Conservation (phyloP, 2,888 invertebrate species). For the Prosopocoilus inquinatus region DNA sequence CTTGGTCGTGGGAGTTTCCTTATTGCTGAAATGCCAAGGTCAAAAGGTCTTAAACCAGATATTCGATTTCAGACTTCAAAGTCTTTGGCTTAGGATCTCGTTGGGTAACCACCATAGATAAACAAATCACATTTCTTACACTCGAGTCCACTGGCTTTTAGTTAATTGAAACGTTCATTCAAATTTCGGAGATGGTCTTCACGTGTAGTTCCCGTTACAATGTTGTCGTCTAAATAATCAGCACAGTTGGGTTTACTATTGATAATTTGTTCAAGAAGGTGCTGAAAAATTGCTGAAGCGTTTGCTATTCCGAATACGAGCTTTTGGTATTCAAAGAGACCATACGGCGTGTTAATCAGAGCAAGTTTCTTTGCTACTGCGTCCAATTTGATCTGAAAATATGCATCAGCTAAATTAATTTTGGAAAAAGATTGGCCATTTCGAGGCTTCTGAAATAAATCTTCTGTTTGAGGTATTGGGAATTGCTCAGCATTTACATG, state of each 20-base stretch:
- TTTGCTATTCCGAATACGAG: neutral
- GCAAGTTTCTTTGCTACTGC: neutral
- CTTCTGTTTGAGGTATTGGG: too few species aligned
- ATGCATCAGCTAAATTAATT: too few species aligned
- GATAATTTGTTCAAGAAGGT: neutral
- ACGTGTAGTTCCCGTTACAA: neutral
- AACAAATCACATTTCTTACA: too few species aligned
- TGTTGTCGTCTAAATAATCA: neutral
- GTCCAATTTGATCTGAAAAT: too few species aligned
- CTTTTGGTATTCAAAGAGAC: neutral
- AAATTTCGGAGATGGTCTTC: neutral
- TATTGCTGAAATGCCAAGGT: neutral
- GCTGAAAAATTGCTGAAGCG: neutral
- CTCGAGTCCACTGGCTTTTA: neutral
- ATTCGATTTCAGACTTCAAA: too few species aligned
- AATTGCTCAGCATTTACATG: too few species aligned
- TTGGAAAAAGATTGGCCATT: too few species aligned
- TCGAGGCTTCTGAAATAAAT: too few species aligned
- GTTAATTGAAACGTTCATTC: neutral
- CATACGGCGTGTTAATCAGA: neutral
- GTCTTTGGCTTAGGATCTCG: too few species aligned
- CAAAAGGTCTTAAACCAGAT: neutral
- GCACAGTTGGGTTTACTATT: neutral
- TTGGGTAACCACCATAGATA: too few species aligned
- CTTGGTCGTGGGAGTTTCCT: neutral